Evolutionary conservation across 2,888 invertebrate species (phyloP).

Genomic region (Cheilosia soror): DNA sequence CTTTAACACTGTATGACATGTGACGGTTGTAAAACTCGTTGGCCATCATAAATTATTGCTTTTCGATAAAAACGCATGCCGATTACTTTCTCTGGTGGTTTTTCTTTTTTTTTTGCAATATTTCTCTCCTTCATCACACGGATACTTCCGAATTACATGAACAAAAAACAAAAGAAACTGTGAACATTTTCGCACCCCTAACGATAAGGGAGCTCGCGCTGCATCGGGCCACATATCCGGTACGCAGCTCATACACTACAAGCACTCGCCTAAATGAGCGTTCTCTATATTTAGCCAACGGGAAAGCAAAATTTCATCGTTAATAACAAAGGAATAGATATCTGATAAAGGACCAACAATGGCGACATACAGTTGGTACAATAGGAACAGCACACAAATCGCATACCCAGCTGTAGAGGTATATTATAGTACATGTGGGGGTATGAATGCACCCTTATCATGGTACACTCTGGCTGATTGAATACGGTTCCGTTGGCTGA

Average conservation of each 20-base stretch:
- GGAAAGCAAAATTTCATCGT: slow-evolving; percentile 32
- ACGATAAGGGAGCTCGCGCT: slow-evolving; percentile 52
- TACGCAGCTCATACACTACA: slow-evolving; percentile 13
- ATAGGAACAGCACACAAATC: slow-evolving; percentile 8
- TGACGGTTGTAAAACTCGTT: slow-evolving; percentile 53
- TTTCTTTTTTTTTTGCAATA: slow-evolving; percentile 30
- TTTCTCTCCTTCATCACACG: slow-evolving; percentile 48
- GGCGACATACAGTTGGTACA: slow-evolving; percentile 33
- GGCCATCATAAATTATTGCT: slow-evolving; percentile 68
- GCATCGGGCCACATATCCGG: slow-evolving; percentile 38
- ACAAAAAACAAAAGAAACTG: slow-evolving; percentile 35
- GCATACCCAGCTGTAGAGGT: slow-evolving; percentile 4
- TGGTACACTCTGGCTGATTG: slow-evolving; percentile 67
- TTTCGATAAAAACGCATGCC: slow-evolving; percentile 72
- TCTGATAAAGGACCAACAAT: slow-evolving; percentile 69
- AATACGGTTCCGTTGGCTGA: slow-evolving; percentile 73
- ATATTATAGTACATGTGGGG: background rate
- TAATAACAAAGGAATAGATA: slow-evolving; percentile 71
- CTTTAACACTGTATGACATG: slow-evolving; percentile 62
- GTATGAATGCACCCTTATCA: slow-evolving; percentile 72
- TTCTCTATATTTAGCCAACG: slow-evolving; percentile 46
- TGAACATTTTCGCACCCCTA: slow-evolving; percentile 66
- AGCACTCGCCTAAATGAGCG: slow-evolving; percentile 66
- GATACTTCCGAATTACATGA: slow-evolving; percentile 50
- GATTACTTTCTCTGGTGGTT: slow-evolving; percentile 49